phyloP scores from a whole-genome alignment of 1,140 invertebrate genomes.

The Bacillus rossius region DNA sequence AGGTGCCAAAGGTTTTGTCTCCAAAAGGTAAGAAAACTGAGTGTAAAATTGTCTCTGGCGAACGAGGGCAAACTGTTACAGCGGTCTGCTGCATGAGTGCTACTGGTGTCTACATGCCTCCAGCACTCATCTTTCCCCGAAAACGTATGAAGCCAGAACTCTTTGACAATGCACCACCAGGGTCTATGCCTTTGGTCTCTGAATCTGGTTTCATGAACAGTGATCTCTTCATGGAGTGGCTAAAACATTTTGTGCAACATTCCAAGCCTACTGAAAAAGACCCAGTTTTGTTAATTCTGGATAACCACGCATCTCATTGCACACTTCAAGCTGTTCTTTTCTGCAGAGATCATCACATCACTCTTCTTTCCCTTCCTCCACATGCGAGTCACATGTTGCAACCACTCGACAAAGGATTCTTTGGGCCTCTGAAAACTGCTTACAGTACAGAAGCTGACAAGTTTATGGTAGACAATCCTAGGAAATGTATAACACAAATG shows the following conservation, averaged over 20 bases:
- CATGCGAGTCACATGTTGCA: slow-evolving; percentile 32
- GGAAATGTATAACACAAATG: neutral
- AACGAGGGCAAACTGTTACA: no score
- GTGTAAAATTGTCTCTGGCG: no score
- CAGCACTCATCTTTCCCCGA: no score
- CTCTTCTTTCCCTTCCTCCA: slow-evolving; percentile 29
- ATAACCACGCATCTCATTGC: slow-evolving; percentile 26
- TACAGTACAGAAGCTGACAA: neutral
- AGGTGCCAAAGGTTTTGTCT: no score
- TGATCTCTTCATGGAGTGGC: slow-evolving; percentile 27
- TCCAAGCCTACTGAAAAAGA: slow-evolving; percentile 23
- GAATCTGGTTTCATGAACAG: no score
- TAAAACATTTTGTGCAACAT: slow-evolving; percentile 27
- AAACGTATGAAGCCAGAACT: no score
- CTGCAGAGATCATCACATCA: slow-evolving; percentile 24
- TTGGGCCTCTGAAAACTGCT: slow-evolving; percentile 28
- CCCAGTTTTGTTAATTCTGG: slow-evolving; percentile 28
- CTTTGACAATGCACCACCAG: no score
- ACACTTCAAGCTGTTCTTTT: slow-evolving; percentile 16
- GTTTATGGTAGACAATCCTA: slow-evolving; percentile 1
- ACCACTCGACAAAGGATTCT: slow-evolving; percentile 31
- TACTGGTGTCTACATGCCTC: no score
- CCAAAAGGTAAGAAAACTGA: no score
- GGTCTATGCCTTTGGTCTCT: no score
- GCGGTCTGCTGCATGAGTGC: no score